Base-by-base conservation (phyloP, 1,140 invertebrate species). In the Apis dorsata region DNA sequence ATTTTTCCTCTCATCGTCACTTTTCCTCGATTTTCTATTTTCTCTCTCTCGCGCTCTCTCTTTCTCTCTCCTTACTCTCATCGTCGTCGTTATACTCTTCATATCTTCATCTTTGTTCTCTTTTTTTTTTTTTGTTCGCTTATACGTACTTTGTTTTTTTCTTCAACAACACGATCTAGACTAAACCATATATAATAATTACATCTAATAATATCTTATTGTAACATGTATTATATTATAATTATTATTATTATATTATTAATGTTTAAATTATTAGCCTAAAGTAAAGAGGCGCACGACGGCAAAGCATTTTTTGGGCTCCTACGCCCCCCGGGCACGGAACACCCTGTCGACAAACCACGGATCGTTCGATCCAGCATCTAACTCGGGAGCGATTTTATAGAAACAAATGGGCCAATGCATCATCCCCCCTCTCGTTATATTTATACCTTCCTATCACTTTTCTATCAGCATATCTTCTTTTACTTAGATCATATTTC, bases 141-240 rank as follows among this genome's bases (percentile, higher is more conserved):
- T 93, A 92, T 92, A 90, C 90, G 90, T 93, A 92, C 89, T 93
- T 93, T 92, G 88, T 92, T 93, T 93, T 93, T 92, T 93, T 93
- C 90, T 91, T 94, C 91, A 94, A 94, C 93, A 94, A 93, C 93
- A 93, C 93, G 92, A 93, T 93, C 93, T 94, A 94, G 89, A 93
- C 93, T 94, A 94, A 93, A 93, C 92, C 92, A 94, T 94, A 90
- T 92, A 94, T 94, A 94, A 94, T 94, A 93, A 94, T 94, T 93
- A 94, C 93, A 93, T 94, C 93, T 94, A 94, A 93, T 94, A 94
- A 93, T 94, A 94, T 93, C 93, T 94, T 94, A 94, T 91, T 91
- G 88, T 94, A 94, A 94, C 93, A 94, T 93, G 92, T 93, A 94
- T 93, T 93, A 93, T 93, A 93, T 93, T 93, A 93, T 94, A 87